Conservation (phyloP, 1,140 invertebrate species). For the Venustaconcha ellipsiformis region DNA sequence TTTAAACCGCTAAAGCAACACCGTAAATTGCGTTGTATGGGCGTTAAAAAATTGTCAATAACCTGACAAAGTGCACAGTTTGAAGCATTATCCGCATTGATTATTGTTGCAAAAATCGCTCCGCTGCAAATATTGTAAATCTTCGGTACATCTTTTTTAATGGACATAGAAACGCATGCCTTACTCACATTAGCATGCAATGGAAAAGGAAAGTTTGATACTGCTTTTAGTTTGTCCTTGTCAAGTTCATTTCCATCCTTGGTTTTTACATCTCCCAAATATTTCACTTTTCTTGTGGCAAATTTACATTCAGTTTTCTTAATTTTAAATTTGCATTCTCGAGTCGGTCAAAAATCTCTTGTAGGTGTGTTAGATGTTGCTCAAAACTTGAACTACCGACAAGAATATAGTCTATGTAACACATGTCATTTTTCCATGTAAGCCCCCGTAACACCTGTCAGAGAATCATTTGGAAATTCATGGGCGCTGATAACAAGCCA, state of each 20-base stretch:
- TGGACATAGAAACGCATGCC: too few relatives aligned
- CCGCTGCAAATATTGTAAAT: too few relatives aligned
- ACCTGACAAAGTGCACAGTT: too few relatives aligned
- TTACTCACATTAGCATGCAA: conserved; percentile 46
- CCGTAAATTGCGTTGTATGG: too few relatives aligned
- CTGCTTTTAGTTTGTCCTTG: conserved; percentile 14
- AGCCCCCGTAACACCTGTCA: conserved; percentile 22
- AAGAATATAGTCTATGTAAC: conserved; percentile 40
- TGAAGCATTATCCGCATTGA: too few relatives aligned
- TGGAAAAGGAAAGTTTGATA: conserved; percentile 38
- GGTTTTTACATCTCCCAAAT: conserved; percentile 39
- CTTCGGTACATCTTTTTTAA: too few relatives aligned
- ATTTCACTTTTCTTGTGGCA: conserved; percentile 28
- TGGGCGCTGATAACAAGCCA: conserved; percentile 30
- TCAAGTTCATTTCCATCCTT: conserved; percentile 38
- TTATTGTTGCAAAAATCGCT: too few relatives aligned
- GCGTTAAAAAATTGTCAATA: too few relatives aligned
- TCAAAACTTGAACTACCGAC: conserved; percentile 35
- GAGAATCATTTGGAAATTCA: conserved; percentile 36
- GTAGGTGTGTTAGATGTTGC: conserved; percentile 33
- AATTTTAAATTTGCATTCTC: conserved; percentile 32
- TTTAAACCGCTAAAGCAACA: too few relatives aligned
- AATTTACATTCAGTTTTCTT: conserved; percentile 42
- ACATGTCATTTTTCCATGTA: conserved; percentile 34
- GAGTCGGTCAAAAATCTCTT: conserved; percentile 28